Evolutionary conservation across 2,113 vertebrate genomes (phyloP).

Genomic region (Cygnus atratus): DNA sequence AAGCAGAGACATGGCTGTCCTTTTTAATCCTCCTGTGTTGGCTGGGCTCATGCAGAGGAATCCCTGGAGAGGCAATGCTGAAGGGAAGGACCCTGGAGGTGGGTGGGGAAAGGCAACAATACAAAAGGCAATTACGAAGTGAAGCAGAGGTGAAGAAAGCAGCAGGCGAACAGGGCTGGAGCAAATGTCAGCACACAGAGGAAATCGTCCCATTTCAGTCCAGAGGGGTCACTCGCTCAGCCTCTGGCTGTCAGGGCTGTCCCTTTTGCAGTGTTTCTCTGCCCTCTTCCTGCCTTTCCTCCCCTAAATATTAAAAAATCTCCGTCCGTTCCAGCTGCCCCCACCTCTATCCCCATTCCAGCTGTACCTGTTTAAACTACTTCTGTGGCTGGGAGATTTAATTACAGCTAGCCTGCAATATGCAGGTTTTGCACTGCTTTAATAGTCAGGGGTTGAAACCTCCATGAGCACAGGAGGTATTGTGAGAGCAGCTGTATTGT

Average conservation of each 20-base stretch:
- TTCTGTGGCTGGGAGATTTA: neutral
- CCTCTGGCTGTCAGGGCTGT: neutral
- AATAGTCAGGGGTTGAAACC: neutral
- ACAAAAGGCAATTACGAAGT: constrained; percentile 28
- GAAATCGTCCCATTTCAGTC: constrained; percentile 1
- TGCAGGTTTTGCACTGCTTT: neutral
- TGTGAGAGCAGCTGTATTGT: neutral
- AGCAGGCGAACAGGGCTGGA: neutral
- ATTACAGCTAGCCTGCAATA: neutral
- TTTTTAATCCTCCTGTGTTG: neutral
- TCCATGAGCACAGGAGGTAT: neutral
- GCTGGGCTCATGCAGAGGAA: neutral
- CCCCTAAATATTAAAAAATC: neutral
- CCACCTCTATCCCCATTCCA: neutral
- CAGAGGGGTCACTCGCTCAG: neutral
- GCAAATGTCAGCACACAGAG: neutral
- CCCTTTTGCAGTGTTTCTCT: neutral
- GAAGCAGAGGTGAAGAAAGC: constrained; percentile 9
- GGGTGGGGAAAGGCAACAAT: constrained; percentile 24
- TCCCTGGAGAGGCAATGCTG: constrained; percentile 27
- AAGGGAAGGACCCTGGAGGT: constrained; percentile 10
- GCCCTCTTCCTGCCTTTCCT: neutral
- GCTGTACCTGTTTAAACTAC: neutral
- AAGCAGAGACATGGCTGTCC: neutral
- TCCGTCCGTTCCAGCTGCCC: neutral